Conservation (phyloP, 1,140 invertebrate genomes). For the Glomeris maerens region DNA sequence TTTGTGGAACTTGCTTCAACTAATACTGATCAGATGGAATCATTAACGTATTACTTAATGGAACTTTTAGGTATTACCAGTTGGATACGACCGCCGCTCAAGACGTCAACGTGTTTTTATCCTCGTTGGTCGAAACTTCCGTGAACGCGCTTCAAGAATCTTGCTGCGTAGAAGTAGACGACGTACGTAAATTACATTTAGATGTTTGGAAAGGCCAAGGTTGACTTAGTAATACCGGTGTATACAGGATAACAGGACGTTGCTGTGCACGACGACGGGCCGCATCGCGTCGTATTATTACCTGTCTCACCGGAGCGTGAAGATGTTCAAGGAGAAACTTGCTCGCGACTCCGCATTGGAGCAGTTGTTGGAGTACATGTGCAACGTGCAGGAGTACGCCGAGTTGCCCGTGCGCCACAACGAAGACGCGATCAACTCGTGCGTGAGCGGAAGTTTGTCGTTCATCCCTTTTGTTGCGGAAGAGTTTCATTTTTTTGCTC, state of each 20-base stretch:
- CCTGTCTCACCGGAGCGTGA: slow-evolving; percentile 80
- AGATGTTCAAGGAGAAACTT: slow-evolving; percentile 60
- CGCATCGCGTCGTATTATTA: slow-evolving; percentile 94
- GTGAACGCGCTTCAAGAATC: slow-evolving; percentile 54
- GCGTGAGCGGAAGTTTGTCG: slow-evolving; percentile 20
- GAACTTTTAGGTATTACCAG: slow-evolving; percentile 52
- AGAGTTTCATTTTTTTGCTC: slow-evolving; percentile 11
- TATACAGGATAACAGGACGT: slow-evolving; percentile 48
- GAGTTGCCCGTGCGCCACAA: slow-evolving; percentile 95
- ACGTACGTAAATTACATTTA: slow-evolving; percentile 26
- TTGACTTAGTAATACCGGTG: too few relatives aligned
- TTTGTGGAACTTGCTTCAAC: too few relatives aligned
- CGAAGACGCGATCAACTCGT: slow-evolving; percentile 89
- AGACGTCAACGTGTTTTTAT: slow-evolving; percentile 42
- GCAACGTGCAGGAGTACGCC: slow-evolving; percentile 77
- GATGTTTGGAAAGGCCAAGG: too few relatives aligned
- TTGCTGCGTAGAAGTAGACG: slow-evolving; percentile 51
- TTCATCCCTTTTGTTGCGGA: slow-evolving; percentile 1
- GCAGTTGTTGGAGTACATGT: slow-evolving; percentile 63
- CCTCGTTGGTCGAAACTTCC: slow-evolving; percentile 57
- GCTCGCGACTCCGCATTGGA: slow-evolving; percentile 46
- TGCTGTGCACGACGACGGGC: slow-evolving; percentile 73
- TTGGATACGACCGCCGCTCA: slow-evolving; percentile 58
- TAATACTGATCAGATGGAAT: too few relatives aligned
- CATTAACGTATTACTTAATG: too few relatives aligned